Percentiles rank a stretch among this genome's conserved stretches.
Conservation (phyloP, 2,113 vertebrate species). For the Poecilia latipinna region DNA sequence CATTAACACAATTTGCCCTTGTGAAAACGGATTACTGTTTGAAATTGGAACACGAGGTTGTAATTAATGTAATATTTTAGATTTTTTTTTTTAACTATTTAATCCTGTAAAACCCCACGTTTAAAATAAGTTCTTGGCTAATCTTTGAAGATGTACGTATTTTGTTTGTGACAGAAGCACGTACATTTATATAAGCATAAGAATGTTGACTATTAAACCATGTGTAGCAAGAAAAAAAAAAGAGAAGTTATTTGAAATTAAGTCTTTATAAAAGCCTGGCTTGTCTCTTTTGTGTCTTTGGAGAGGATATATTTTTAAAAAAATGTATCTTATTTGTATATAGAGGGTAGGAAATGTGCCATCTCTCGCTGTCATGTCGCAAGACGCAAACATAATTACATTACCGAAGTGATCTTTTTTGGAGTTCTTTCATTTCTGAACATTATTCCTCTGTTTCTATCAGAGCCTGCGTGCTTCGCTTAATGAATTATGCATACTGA, state of each 20-base stretch:
- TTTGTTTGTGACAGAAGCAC: neutral
- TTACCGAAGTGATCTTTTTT: conserved; percentile 37
- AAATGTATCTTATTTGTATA: conserved; percentile 9
- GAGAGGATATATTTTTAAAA: conserved; percentile 12
- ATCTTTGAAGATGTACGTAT: neutral
- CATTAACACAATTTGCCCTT: too few species aligned
- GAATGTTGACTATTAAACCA: neutral
- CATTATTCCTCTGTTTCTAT: conserved; percentile 27
- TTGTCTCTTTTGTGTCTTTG: conserved; percentile 33
- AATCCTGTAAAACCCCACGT: neutral
- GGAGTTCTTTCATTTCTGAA: conserved; percentile 54
- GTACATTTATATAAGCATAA: neutral
- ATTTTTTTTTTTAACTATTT: neutral
- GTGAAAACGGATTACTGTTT: too few species aligned
- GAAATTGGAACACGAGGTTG: too few species aligned
- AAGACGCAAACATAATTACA: conserved; percentile 23
- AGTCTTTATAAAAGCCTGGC: conserved; percentile 14
- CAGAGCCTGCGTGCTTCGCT: neutral
- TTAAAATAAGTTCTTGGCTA: neutral
- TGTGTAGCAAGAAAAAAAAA: neutral
- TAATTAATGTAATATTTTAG: too few species aligned
- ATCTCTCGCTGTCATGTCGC: conserved; percentile 36
- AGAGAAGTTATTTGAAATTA: neutral
- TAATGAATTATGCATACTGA: conserved; percentile 75
- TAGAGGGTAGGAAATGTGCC: conserved; percentile 48